Base-by-base conservation (phyloP, 2,797 vertebrate species). In the Atherinosoma microstoma region DNA sequence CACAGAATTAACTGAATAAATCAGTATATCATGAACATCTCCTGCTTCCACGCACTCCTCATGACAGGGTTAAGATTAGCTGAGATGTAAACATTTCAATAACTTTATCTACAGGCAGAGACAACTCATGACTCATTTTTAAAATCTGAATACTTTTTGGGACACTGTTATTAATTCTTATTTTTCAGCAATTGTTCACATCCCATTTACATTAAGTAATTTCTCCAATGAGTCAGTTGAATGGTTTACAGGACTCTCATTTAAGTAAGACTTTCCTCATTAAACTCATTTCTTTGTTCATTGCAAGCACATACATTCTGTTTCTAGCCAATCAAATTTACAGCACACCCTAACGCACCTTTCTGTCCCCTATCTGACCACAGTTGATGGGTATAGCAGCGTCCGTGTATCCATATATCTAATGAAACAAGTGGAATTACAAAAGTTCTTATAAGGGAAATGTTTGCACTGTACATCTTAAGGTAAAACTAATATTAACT, bases 61-160 rank as follows among this genome's bases (percentile, higher is more conserved):
- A 49, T 45, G 34, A 30, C 1, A 38, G 36, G 80, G 32, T 62
- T 56, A 69, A 51, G 2, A 38, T 60, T 56, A 51, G 36, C 49
- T 29, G 24, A 56, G 34, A 57, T 42, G 15, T 67, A 70, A 29
- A 75, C 60, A 65, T 68, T 9, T 78, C 69, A 68, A 35, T 58
- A 77, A 71, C 34, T 64, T 47, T 78, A 83, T 80, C 38, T 36
- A 40, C 27, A 73, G 57, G n/a, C 16, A 56, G 53, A 47, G 58
- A 71, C 7, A 35, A 35, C 3, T 8, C 0, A 4, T n/a, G 36
- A 27, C 15, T 7, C 5, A 24, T 9, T 20, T 62, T 24, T 38
- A 24, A 61, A 38, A 40, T 29, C 7, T 30, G n/a, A 45, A 63
- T 11, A n/a, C 10, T 40, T 24, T 61, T 20, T n/a, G 47, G 15